These are phyloP conservation scores for Desoria tigrina DNA, from an alignment of 2,888 invertebrate genomes.

Conservation along the genomic window DNA sequence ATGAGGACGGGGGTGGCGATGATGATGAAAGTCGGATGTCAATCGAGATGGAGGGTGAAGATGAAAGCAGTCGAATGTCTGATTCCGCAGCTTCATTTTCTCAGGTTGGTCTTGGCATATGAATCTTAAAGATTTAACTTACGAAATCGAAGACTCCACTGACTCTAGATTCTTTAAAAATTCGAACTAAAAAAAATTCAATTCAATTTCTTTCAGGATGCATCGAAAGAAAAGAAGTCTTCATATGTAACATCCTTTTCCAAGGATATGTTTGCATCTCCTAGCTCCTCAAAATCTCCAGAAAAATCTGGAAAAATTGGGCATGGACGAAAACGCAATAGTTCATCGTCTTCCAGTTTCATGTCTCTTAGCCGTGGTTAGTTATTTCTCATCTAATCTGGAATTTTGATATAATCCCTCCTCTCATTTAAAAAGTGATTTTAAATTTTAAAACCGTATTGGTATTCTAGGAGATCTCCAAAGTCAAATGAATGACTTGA, in stretches of 20 bases:
- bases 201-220: conserved; percentile 7
- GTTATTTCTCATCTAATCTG: no score
- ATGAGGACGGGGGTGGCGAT: conserved; percentile 64
- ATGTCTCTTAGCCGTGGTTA: conserved; percentile 24
- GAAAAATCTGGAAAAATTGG: conserved; percentile 1
- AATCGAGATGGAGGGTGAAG: conserved; percentile 43
- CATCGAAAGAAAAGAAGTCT: conserved; percentile 20
- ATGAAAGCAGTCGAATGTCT: conserved; percentile 41
- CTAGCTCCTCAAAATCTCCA: conserved; percentile 9
- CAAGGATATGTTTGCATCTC: conserved; percentile 47
- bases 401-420: no score
- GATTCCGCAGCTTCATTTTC: conserved; percentile 46
- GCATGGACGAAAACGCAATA: conserved; percentile 1
- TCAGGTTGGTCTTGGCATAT: conserved; percentile 27
- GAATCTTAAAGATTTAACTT: conserved; percentile 9
- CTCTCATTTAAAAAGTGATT: no score
- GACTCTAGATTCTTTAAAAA: not conserved
- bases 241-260: conserved; percentile 44
- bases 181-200: not conserved
- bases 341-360: conserved; percentile 11
- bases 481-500: conserved; percentile 69
- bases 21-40: conserved; percentile 49
- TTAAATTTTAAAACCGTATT: no score
- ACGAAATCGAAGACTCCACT: not conserved
- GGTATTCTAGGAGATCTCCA: conserved; percentile 55